Conservation (phyloP, 2,888 invertebrate genomes). For the Slavum lentiscoides region DNA sequence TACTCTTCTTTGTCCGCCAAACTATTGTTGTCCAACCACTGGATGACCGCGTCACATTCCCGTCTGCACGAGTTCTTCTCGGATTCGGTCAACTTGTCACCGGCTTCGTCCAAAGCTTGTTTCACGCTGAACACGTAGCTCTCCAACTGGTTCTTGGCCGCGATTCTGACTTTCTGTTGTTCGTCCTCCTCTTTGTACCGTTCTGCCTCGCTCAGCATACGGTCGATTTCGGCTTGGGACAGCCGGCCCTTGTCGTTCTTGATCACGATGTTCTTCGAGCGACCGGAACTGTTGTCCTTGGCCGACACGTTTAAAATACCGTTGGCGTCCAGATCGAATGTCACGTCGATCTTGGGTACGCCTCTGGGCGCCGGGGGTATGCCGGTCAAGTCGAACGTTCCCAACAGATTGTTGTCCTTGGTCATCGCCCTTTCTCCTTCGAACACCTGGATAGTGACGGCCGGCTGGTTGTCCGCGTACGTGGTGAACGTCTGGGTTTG, state of each 20-base stretch:
- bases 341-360: slow-evolving; percentile 76
- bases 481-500: slow-evolving; percentile 65
- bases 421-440: slow-evolving; percentile 62
- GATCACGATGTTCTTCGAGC: slow-evolving; percentile 61
- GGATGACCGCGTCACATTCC: slow-evolving; percentile 59
- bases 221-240: slow-evolving; percentile 62
- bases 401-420: slow-evolving; percentile 80
- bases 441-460: slow-evolving; percentile 60
- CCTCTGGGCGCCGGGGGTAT: slow-evolving; percentile 79
- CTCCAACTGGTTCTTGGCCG: slow-evolving; percentile 62
- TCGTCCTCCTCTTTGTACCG: slow-evolving; percentile 60
- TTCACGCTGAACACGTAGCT: slow-evolving; percentile 59
- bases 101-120: slow-evolving; percentile 59
- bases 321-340: slow-evolving; percentile 69
- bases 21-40: slow-evolving; percentile 63
- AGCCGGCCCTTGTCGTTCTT: slow-evolving; percentile 62
- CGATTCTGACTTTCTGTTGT: slow-evolving; percentile 59
- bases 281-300: slow-evolving; percentile 62
- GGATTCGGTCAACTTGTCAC: slow-evolving; percentile 59
- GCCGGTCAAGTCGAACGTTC: slow-evolving; percentile 58
- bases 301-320: slow-evolving; percentile 61
- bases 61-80: slow-evolving; percentile 60
- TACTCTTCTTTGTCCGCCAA: slow-evolving; percentile 62
- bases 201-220: slow-evolving; percentile 61
- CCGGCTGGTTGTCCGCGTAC: slow-evolving; percentile 64